Percentiles rank a stretch among this genome's conserved stretches.
Evolutionary conservation across 2,888 invertebrate species (phyloP).

Genomic region (Chorisops tibialis): DNA sequence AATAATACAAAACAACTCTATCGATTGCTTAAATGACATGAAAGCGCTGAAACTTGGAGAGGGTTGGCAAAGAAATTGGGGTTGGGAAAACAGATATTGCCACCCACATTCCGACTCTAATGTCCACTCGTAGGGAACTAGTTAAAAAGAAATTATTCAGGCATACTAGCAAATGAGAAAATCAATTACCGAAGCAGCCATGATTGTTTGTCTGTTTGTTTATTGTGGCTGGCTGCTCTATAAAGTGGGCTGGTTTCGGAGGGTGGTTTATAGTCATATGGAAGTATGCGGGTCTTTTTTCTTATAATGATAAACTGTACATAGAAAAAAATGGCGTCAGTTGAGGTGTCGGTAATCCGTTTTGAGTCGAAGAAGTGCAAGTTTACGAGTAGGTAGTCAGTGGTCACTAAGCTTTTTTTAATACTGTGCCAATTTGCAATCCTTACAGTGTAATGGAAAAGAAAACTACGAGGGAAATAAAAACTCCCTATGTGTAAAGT

Average conservation of each 20-base stretch:
- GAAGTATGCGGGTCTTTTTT: neutral
- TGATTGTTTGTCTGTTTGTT: conserved; percentile 28
- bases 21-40: neutral
- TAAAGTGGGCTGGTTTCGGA: neutral
- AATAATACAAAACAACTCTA: neutral
- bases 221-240: conserved; percentile 11
- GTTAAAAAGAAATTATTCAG: neutral
- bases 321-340: no score
- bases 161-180: conserved; percentile 16
- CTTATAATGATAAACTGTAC: no score
- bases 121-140: neutral
- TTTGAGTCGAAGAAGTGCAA: neutral
- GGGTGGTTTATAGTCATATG: neutral
- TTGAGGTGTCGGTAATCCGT: no score
- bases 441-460: no score
- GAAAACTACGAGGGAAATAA: no score
- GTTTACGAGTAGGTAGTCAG: neutral
- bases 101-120: neutral
- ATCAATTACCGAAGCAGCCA: conserved; percentile 31
- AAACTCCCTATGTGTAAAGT: no score
- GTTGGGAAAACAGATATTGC: neutral
- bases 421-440: no score
- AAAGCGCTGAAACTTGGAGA: neutral
- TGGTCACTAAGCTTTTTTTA: neutral
- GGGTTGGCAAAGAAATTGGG: neutral